Evolutionary conservation across 2,797 vertebrate species (phyloP).

Genomic region (Chiroxiphia lanceolata): DNA sequence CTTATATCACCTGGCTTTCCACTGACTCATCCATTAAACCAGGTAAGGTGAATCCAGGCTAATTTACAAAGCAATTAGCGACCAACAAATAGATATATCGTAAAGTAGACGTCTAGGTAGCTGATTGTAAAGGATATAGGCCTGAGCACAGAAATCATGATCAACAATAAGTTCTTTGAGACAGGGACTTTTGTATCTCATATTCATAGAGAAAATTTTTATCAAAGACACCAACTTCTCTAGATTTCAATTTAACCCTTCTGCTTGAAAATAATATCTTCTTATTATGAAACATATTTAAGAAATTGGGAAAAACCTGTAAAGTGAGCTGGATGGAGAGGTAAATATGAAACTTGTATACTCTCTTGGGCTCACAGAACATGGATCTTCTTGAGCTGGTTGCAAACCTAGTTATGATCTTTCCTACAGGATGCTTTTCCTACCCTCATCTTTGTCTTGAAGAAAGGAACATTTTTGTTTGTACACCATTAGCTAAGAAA

Average conservation of each 20-base stretch:
- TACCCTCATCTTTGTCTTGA: neutral
- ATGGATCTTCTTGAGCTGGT: neutral
- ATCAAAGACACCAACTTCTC: neutral
- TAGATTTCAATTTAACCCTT: neutral
- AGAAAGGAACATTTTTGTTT: neutral
- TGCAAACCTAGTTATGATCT: neutral
- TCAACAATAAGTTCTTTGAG: neutral
- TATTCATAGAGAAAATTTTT: neutral
- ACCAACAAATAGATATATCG: neutral
- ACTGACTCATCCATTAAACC: neutral
- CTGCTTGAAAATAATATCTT: neutral
- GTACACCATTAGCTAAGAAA: neutral
- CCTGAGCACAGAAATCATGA: neutral
- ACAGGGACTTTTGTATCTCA: neutral
- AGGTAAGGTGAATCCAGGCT: neutral
- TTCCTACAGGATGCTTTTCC: neutral
- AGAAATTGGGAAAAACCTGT: neutral
- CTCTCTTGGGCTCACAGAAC: neutral
- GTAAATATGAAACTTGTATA: neutral
- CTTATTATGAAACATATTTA: neutral
- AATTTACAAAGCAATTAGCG: neutral
- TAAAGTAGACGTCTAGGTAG: neutral
- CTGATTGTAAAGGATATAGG: neutral
- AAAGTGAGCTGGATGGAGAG: neutral
- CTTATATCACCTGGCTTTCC: neutral